Base-by-base conservation (phyloP, 2,888 invertebrate genomes). In the Trissolcus brochymenae region DNA sequence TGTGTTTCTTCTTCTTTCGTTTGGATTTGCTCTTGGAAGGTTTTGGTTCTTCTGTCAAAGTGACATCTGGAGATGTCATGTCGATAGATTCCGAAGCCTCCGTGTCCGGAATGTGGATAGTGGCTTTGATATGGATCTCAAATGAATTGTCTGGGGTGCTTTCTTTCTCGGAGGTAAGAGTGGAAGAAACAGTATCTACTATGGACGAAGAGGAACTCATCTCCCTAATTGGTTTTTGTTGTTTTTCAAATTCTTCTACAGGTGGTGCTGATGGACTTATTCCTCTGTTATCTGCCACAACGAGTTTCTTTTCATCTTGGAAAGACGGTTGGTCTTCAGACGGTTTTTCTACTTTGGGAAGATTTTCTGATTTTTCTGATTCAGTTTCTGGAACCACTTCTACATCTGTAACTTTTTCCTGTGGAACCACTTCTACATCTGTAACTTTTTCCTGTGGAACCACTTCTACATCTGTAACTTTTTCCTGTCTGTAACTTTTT, bases 81-180 rank as follows among this genome's bases (percentile, higher is more conserved):
- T 13, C 59, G 4, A 65, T 61, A 50, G 81, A 80, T 51, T 87
- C 84, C 0, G 84, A 80, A 4, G 85, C 83, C 7, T 81, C 80
- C 21, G 84, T 85, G 41, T 79, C 84, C 2, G 84, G 82, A 25
- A 89, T 53, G 79, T 88, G 86, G 19, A 89, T 83, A 3, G 84
- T 88, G 0, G 89, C 87, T 53, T 84, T 82, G 17, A 88, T 81
- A 55, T 84, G 85, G 54, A 88, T 86, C 68, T 88, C 87, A 51
- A 84, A 84, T 0, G 84, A 86, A 29, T 83, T 78, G 19, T 87
- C 87, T 3, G 83, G 73, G 6, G 81, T 81, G 13, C 82, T 82
- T 29, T 83, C 84, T 46, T 78, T 81, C 1, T 85, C 85, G 0
- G 82, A 80, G 6, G 70, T 51, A 13, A 41, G 51, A 9, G 67